Evolutionary conservation across 2,113 vertebrate genomes (phyloP), one percentile per base, ranked within the genome.

Genomic region (Dicentrarchus labrax): DNA sequence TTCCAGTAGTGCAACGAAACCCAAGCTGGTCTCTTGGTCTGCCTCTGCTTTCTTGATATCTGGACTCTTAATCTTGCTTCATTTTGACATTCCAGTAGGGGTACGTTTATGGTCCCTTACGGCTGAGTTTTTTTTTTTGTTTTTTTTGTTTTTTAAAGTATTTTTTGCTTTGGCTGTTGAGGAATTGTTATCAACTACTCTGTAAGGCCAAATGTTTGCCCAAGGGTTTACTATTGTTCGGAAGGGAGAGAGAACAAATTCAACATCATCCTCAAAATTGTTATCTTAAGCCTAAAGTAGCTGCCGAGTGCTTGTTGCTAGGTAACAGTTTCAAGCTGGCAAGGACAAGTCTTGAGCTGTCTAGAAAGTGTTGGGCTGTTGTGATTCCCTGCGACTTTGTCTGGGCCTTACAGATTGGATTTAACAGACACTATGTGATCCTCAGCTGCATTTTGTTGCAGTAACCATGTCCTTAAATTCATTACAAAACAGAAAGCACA

Each of bases 221-320:
- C 24, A 66, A 43, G 50, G 72, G 73, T 85, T 80, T 72, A 84
- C 74, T 73, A 62, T 62, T 82, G 12, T 82, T 89, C 67, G 39
- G 59, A n/a, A 69, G 47, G 53, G 59, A 76, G 59, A 72, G 53
- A 71, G 72, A 89, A 86, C 53, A 81, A 84, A 91, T 83, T 86
- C 62, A 86, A 76, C 81, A 82, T 85, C 73, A 78, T 89, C 68
- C 67, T 92, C 60, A 83, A 89, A 92, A 91, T 88, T 83, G 71
- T 90, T 91, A 93, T 90, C 88, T 90, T 90, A 87, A 90, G 88
- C 88, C 76, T 80, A 83, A 91, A 88, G 91, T 94, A 86, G 82
- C 89, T 88, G 89, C 84, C 59, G 77, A 88, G 73, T 76, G 73
- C 90, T 82, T 94, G 94, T 95, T 95, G 94, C 95, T 95, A 94